phyloP scores from a whole-genome alignment of 2,888 invertebrate genomes.

The Allolobophora icterica region DNA sequence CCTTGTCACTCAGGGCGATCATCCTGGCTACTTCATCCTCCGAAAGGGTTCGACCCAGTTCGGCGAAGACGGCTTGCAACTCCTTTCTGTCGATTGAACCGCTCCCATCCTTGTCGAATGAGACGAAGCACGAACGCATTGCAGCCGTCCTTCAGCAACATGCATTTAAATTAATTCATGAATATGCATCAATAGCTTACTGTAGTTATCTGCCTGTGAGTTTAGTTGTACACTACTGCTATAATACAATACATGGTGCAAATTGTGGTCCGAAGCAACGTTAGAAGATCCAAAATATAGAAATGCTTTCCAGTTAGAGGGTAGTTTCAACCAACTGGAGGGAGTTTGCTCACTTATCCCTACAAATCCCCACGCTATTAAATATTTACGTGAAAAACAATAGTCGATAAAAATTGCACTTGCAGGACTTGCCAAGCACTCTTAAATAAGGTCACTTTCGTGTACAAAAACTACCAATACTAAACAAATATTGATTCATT shows the following conservation, averaged over 20 bases:
- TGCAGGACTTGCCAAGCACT: too few species aligned
- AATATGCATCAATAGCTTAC: too few species aligned
- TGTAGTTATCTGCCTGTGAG: neutral
- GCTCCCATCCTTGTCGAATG: conserved; percentile 45
- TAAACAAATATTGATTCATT: too few species aligned
- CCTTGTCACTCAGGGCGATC: conserved; percentile 43
- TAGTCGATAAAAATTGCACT: too few species aligned
- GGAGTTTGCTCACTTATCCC: neutral
- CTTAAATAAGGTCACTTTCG: too few species aligned
- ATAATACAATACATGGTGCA: neutral
- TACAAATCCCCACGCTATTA: neutral
- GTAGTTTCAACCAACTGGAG: too few species aligned
- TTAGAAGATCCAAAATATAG: neutral
- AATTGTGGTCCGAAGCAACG: neutral
- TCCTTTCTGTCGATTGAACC: conserved; percentile 42
- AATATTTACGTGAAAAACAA: neutral
- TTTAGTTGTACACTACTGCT: neutral
- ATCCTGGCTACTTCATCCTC: conserved; percentile 37
- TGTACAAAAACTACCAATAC: too few species aligned
- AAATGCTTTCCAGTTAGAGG: too few species aligned
- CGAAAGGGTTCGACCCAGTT: conserved; percentile 37
- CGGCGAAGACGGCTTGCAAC: conserved; percentile 39
- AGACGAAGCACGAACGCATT: conserved; percentile 39
- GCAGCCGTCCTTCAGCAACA: conserved; percentile 39
- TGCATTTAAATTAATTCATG: neutral